phyloP scores from a whole-genome alignment of 2,888 invertebrate species.

The Chrysopilus asiliformis region DNA sequence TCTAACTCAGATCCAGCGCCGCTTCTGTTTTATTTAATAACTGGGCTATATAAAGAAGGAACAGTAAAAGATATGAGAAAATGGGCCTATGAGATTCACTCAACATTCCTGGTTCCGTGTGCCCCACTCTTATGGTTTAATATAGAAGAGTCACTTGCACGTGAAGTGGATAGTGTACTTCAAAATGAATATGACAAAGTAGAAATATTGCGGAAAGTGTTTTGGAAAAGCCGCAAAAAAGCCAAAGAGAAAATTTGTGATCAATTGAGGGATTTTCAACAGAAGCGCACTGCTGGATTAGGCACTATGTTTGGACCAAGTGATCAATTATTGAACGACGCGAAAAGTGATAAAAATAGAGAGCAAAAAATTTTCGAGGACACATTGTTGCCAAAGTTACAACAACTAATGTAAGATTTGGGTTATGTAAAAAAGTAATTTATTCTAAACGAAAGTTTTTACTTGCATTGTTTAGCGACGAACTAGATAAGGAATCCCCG shows the following conservation, averaged over 20 bases:
- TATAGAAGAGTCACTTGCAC: constrained; percentile 63
- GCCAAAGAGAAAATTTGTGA: constrained; percentile 34
- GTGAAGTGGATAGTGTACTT: constrained; percentile 80
- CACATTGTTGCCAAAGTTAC: constrained; percentile 57
- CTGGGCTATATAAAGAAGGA: constrained; percentile 78
- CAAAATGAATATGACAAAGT: constrained; percentile 78
- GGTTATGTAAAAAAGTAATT: constrained; percentile 2
- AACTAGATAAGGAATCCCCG: constrained; percentile 47
- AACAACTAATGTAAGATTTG: constrained; percentile 47
- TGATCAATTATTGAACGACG: constrained; percentile 64
- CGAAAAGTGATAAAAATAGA: constrained; percentile 62
- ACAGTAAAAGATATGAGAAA: constrained; percentile 82
- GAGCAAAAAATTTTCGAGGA: constrained; percentile 64
- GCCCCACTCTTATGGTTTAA: constrained; percentile 41
- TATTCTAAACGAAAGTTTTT: neutral
- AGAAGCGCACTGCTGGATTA: constrained; percentile 78
- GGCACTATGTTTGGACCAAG: constrained; percentile 81
- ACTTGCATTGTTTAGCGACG: constrained; percentile 37
- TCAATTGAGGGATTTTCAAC: constrained; percentile 45
- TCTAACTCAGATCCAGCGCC: constrained; percentile 68
- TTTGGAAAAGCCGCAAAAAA: constrained; percentile 73
- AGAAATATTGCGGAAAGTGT: constrained; percentile 75
- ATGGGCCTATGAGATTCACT: constrained; percentile 99
- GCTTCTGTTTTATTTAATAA: constrained; percentile 65
- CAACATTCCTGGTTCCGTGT: constrained; percentile 83